These are phyloP conservation scores for Microcebus tavaratra DNA, from an alignment of 2,113 vertebrate species.

Conservation along the genomic window DNA sequence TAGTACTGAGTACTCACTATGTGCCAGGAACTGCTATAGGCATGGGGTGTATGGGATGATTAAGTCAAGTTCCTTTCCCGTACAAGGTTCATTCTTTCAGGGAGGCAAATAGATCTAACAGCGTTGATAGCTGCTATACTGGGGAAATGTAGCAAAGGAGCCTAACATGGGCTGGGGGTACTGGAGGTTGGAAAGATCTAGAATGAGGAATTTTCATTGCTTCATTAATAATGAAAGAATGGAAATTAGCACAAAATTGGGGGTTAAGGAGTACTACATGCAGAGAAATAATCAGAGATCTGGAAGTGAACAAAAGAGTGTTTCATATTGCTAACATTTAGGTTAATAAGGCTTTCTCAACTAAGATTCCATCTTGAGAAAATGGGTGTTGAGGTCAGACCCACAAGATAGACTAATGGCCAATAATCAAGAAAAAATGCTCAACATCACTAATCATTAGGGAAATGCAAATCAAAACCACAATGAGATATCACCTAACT, in stretches of 20 bases:
- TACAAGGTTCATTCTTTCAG: background rate
- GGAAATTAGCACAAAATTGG: background rate
- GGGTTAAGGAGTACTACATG: background rate
- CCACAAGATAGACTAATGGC: too few species aligned
- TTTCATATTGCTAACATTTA: background rate
- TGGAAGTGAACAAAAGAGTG: background rate
- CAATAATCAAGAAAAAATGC: too few species aligned
- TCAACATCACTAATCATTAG: too few species aligned
- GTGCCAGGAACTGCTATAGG: background rate
- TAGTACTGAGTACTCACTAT: background rate
- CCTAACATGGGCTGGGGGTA: background rate
- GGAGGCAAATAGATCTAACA: background rate
- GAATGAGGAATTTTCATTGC: background rate
- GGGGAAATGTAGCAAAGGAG: background rate
- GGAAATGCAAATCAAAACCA: too few species aligned
- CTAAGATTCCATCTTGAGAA: background rate
- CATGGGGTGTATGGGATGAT: too few species aligned
- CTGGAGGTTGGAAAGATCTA: background rate
- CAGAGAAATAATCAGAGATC: background rate
- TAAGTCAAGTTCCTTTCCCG: background rate
- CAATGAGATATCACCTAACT: too few species aligned
- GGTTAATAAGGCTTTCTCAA: background rate
- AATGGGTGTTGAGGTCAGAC: background rate
- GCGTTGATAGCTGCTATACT: background rate
- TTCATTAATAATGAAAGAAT: background rate